A percentile compares a stretch with the other conserved stretches of the same genome.
Evolutionary conservation across 2,113 vertebrate species (phyloP).

Genomic region (Callionymus lyra): DNA sequence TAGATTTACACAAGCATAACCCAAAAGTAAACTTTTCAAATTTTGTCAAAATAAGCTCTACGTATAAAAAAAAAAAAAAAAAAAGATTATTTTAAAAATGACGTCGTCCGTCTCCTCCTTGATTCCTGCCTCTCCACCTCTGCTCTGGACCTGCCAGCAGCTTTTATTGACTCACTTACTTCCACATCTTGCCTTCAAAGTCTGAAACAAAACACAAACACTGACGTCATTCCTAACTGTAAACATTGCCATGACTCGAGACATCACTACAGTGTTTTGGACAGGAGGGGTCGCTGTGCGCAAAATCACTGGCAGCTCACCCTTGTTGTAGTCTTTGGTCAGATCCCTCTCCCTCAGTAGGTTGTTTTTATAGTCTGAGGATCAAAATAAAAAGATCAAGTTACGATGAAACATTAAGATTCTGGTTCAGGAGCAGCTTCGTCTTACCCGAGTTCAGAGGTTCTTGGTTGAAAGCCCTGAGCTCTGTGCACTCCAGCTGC

Average conservation of each 20-base stretch:
- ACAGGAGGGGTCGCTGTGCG: too few species aligned
- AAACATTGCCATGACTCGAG: too few species aligned
- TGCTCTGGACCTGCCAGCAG: constrained; percentile 90
- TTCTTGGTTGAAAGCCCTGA: constrained; percentile 67
- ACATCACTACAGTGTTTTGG: too few species aligned
- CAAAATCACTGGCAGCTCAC: constrained; percentile 52
- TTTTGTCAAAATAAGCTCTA: constrained; percentile 10
- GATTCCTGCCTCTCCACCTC: constrained; percentile 22
- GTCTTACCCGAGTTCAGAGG: constrained; percentile 75
- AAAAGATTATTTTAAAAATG: constrained; percentile 13
- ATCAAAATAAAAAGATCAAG: background rate
- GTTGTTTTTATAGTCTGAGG: constrained; percentile 73
- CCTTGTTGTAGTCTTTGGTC: constrained; percentile 81
- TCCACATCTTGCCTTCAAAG: constrained; percentile 84
- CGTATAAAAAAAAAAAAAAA: constrained; percentile 8
- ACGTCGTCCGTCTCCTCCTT: constrained; percentile 45
- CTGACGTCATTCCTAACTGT: background rate
- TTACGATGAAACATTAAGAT: too few species aligned
- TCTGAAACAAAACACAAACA: constrained; percentile 61
- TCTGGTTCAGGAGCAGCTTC: background rate
- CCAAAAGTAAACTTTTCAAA: background rate
- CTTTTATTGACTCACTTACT: constrained; percentile 65
- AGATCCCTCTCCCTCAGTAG: constrained; percentile 83
- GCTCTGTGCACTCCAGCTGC: constrained; percentile 66
- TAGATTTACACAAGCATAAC: constrained; percentile 2